Conservation (phyloP, 2,888 invertebrate species). For the Galeruca laticollis region DNA sequence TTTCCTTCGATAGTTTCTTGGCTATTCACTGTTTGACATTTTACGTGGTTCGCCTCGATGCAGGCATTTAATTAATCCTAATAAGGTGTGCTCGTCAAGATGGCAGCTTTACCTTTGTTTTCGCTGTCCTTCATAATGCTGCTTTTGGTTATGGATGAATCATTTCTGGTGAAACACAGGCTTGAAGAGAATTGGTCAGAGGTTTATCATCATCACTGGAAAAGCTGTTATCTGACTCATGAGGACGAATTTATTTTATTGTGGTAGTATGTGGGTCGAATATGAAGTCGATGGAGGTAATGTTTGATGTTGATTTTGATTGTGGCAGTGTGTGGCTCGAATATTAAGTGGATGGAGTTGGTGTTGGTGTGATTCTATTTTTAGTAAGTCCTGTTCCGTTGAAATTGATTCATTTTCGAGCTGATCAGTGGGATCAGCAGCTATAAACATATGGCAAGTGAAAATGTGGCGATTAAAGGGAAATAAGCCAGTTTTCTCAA, state of each 20-base stretch:
- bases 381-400: slow-evolving; percentile 15
- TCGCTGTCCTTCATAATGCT: neutral
- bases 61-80: slow-evolving; percentile 5
- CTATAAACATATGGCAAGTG: too few relatives aligned
- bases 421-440: too few relatives aligned
- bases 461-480: too few relatives aligned
- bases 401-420: too few relatives aligned
- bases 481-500: too few relatives aligned
- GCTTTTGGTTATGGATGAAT: neutral
- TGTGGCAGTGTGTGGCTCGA: slow-evolving; percentile 21
- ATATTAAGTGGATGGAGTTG: slow-evolving; percentile 27
- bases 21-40: neutral
- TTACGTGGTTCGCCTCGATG: slow-evolving; percentile 7
- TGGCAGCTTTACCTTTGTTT: slow-evolving; percentile 20
- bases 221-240: neutral
- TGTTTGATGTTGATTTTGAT: slow-evolving; percentile 20
- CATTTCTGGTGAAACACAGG: neutral
- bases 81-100: slow-evolving; percentile 16
- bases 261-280: too few relatives aligned
- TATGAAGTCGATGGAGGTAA: too few relatives aligned
- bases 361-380: slow-evolving; percentile 19
- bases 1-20: neutral
- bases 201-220: neutral
- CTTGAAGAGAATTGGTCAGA: neutral
- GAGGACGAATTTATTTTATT: too few relatives aligned